Conservation (phyloP, 2,888 invertebrate species). For the Chalcis sispes region DNA sequence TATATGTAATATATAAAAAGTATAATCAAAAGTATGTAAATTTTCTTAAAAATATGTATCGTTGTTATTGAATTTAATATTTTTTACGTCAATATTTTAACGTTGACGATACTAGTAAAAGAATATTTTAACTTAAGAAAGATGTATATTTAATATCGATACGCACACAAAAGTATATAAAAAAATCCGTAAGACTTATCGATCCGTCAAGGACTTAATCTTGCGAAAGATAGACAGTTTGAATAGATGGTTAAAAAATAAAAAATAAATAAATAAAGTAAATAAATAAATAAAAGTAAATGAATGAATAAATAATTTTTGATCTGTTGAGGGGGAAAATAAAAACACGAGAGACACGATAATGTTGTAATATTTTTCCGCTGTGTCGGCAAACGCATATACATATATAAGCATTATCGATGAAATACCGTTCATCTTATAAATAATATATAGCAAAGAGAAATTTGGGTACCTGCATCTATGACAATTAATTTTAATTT, state of each 20-base stretch:
- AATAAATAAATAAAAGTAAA: constrained; percentile 15
- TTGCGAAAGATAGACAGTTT: constrained; percentile 25
- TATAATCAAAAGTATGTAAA: neutral
- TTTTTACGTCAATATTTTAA: too few species aligned
- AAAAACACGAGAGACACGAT: too few species aligned
- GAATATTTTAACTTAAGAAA: neutral
- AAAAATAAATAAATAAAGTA: constrained; percentile 8
- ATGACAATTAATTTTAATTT: constrained; percentile 54
- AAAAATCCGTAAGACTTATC: neutral
- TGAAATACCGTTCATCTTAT: constrained; percentile 47
- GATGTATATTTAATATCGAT: neutral
- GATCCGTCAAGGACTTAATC: constrained; percentile 39
- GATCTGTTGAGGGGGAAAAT: constrained; percentile 46
- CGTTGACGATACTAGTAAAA: too few species aligned
- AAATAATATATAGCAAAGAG: constrained; percentile 44
- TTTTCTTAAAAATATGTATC: neutral
- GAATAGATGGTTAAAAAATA: constrained; percentile 22
- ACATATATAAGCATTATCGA: constrained; percentile 37
- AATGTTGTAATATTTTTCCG: constrained; percentile 54
- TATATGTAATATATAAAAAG: neutral
- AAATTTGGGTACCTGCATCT: constrained; percentile 54
- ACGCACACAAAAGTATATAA: neutral
- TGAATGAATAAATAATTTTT: constrained; percentile 37
- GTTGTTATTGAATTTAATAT: neutral
- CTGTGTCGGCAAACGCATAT: constrained; percentile 47